Evolutionary conservation across 2,797 vertebrate species (phyloP).

Genomic region (Lagodon rhomboides): DNA sequence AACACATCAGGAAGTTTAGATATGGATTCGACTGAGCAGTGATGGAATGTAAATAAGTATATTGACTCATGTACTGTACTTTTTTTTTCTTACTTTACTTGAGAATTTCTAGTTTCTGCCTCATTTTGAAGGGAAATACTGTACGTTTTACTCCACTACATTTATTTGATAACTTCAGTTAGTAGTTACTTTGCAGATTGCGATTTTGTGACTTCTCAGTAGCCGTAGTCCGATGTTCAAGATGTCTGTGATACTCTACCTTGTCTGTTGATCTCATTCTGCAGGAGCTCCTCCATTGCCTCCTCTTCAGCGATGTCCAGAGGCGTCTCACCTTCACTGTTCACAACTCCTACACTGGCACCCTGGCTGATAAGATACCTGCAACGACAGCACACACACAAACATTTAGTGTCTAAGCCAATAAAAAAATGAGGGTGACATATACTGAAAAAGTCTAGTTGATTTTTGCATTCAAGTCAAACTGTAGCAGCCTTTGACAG

Average conservation of each 20-base stretch:
- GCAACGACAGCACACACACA: conserved; percentile 17
- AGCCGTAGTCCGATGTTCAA: not conserved
- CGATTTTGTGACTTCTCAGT: no score
- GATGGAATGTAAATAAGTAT: no score
- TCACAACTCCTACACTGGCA: conserved; percentile 95
- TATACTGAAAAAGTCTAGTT: not conserved
- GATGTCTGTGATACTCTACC: conserved; percentile 81
- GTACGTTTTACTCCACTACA: no score
- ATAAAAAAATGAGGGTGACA: not conserved
- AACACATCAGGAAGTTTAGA: conserved; percentile 5
- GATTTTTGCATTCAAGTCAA: not conserved
- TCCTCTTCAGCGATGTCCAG: conserved; percentile 99
- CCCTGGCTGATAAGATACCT: conserved; percentile 98
- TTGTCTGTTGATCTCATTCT: conserved; percentile 98
- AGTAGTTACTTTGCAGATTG: no score
- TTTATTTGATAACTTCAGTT: no score
- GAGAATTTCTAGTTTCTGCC: no score
- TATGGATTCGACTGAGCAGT: no score
- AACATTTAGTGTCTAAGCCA: not conserved
- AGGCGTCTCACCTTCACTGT: conserved; percentile 98
- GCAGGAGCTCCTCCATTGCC: conserved; percentile 97
- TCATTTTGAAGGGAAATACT: no score
- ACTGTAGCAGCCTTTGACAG: not conserved
- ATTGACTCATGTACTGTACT: no score
- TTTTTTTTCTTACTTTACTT: no score